Percentiles rank a stretch among this genome's conserved stretches.
Evolutionary conservation across 2,113 vertebrate species (phyloP).

Genomic region (Oplegnathus fasciatus): DNA sequence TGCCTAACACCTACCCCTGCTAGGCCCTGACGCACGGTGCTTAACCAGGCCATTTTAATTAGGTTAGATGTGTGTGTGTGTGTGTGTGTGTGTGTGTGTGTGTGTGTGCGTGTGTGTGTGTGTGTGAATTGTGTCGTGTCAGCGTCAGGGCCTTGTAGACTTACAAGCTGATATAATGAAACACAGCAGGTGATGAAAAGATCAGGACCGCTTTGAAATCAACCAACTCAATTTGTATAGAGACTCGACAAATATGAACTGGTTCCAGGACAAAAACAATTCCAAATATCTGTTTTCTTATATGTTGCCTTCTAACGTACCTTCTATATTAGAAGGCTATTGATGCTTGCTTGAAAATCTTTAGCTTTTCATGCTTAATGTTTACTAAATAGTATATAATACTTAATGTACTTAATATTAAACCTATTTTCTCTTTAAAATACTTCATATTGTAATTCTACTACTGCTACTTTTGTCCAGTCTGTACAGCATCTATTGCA

Average conservation of each 20-base stretch:
- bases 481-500: background rate
- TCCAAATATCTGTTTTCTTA: background rate
- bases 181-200: conserved; percentile 67
- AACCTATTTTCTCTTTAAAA: background rate
- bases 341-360: background rate
- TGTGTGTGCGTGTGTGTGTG: conserved; percentile 49
- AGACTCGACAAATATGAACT: conserved; percentile 14
- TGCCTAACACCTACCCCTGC: conserved; percentile 72
- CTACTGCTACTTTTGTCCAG: background rate
- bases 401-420: background rate
- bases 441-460: background rate
- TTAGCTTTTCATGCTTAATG: background rate
- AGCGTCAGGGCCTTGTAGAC: conserved; percentile 28
- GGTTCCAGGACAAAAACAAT: background rate
- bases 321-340: background rate
- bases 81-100: conserved; percentile 41
- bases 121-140: conserved; percentile 51
- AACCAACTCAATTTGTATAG: conserved; percentile 31
- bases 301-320: background rate
- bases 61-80: conserved; percentile 82
- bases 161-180: conserved; percentile 72
- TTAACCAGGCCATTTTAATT: conserved; percentile 86
- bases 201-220: conserved; percentile 56
- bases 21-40: conserved; percentile 83
- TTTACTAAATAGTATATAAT: background rate